Evolutionary conservation across 2,113 vertebrate genomes (phyloP).

Genomic region (Vicugna pacos): DNA sequence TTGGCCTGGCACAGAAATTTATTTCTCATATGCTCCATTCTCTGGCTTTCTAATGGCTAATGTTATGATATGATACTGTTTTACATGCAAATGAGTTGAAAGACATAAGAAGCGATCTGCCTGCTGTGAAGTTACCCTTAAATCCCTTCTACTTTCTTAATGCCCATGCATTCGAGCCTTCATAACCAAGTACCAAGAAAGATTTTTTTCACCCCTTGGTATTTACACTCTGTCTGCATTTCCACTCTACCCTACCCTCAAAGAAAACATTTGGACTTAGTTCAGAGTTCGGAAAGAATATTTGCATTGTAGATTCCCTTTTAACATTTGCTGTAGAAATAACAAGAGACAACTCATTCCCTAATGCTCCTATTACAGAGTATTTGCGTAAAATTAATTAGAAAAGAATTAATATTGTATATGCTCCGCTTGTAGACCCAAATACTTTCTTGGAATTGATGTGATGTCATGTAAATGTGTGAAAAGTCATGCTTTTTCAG

Average conservation of each 20-base stretch:
- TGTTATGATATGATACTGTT: constrained; percentile 88
- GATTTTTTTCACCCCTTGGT: constrained; percentile 36
- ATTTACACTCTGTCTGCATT: constrained; percentile 71
- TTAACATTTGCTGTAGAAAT: constrained; percentile 71
- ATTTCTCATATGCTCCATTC: constrained; percentile 83
- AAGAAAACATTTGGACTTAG: constrained; percentile 66
- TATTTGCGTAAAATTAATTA: constrained; percentile 71
- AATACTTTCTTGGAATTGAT: constrained; percentile 42
- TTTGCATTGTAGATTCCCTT: constrained; percentile 75
- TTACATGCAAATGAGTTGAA: constrained; percentile 87
- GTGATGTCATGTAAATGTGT: neutral
- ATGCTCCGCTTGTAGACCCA: neutral
- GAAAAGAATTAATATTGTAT: constrained; percentile 62
- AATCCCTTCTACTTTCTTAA: constrained; percentile 85
- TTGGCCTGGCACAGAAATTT: constrained; percentile 76
- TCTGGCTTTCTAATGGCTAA: constrained; percentile 86
- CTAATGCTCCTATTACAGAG: constrained; percentile 52
- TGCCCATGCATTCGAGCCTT: constrained; percentile 70
- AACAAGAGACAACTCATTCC: constrained; percentile 48
- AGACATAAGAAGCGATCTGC: constrained; percentile 84
- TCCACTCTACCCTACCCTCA: constrained; percentile 24
- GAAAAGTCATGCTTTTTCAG: neutral
- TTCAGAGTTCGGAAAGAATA: constrained; percentile 79
- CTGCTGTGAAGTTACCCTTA: constrained; percentile 81
- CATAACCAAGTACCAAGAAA: constrained; percentile 78